Evolutionary conservation across 2,888 invertebrate species (phyloP), one percentile per base, ranked within the genome.

Genomic region (Ecliptopera silaceata): DNA sequence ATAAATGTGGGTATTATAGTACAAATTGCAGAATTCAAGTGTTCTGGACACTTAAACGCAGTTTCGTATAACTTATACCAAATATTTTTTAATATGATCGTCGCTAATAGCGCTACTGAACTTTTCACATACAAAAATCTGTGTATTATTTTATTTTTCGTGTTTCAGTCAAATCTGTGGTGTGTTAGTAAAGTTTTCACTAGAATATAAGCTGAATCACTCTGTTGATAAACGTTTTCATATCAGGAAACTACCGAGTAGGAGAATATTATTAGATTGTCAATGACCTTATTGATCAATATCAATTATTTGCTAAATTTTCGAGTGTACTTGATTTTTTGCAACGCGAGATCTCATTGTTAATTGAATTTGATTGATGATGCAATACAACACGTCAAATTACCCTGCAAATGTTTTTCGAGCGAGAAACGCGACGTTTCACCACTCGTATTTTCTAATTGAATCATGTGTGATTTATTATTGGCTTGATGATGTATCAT

Each of bases 401-500:
- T 88, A 89, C 77, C 81, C 81, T 69, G 72, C 78, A 83, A 83
- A 84, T 79, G 77, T 70, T 75, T 74, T 81, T 73, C 74, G 74
- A 71, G 70, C 69, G 66, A 70, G 65, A 70, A 76, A 69, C 71
- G 78, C 82, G 84, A 82, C 81, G 82, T 77, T 83, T 79, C 64
- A 61, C 70, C 74, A 74, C 77, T 79, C 79, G 84, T 86, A 84
- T 88, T 88, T 89, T 90, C 90, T 90, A 91, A 91, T 91, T 91
- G 90, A 91, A 90, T 88, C 89, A 86, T 85, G 77, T 86, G 88
- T 91, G 90, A 91, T 91, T 91, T 91, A 91, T 90, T 87, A 88
- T 88, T 87, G 89, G 88, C 84, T 74, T 89, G 91, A 90, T 91
- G 91, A 91, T 91, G 91, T 86, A 90, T 91, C 89, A 90, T 90